Evolutionary conservation across 2,113 vertebrate species (phyloP).

Genomic region (Eclectus roratus): DNA sequence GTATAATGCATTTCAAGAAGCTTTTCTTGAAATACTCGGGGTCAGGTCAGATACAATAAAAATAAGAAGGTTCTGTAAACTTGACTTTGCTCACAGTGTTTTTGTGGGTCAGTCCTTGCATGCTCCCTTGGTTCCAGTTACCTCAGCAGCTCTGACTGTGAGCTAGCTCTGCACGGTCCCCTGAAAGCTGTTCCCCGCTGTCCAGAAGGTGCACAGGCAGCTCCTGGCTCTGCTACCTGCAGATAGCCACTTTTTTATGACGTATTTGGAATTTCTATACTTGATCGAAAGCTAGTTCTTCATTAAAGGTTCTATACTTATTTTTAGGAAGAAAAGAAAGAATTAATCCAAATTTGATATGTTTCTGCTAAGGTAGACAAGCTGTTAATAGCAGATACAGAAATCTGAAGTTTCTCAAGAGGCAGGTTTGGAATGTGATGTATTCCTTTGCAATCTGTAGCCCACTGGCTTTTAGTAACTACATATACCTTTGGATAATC

Average conservation of each 20-base stretch:
- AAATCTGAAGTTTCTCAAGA: background rate
- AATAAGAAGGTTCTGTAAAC: background rate
- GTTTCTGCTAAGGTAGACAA: background rate
- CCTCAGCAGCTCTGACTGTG: background rate
- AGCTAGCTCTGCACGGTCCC: background rate
- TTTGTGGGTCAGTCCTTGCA: background rate
- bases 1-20: background rate
- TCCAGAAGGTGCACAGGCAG: background rate
- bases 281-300: background rate
- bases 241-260: background rate
- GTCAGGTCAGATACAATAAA: background rate
- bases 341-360: background rate
- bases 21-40: background rate
- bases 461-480: background rate
- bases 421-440: background rate
- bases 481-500: fast-evolving
- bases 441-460: background rate
- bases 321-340: background rate
- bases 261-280: background rate
- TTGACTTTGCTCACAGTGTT: background rate
- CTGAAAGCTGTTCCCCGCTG: background rate
- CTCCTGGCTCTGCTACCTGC: background rate
- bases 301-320: background rate
- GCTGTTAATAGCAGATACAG: background rate
- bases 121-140: background rate